Evolutionary conservation across 1,140 invertebrate species (phyloP).

Genomic region (Orius insidiosus): DNA sequence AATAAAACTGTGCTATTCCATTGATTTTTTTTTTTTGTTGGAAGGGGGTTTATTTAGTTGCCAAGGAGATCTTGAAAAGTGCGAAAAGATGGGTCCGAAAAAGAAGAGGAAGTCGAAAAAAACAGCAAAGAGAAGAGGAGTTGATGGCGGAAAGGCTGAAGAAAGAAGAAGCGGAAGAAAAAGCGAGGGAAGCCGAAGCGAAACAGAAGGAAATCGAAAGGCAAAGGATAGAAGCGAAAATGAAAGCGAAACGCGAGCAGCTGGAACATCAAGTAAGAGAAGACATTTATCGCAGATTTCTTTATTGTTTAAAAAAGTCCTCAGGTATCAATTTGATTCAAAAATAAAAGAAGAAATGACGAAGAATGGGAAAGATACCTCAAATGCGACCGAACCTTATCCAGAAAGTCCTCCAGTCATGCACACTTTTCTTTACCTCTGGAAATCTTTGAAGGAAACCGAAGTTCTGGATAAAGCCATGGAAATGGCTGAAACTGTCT

Average conservation of each 20-base stretch:
- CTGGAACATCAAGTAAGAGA: slow-evolving; percentile 12
- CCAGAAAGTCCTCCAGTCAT: slow-evolving; percentile 34
- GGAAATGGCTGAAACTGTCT: slow-evolving; percentile 26
- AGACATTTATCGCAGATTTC: slow-evolving; percentile 8
- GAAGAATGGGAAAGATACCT: slow-evolving; percentile 39
- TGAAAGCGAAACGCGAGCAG: slow-evolving; percentile 12
- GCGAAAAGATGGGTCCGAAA: slow-evolving; percentile 7
- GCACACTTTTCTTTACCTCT: slow-evolving; percentile 42
- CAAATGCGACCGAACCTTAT: slow-evolving; percentile 41
- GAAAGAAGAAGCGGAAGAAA: slow-evolving; percentile 15
- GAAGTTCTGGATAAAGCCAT: slow-evolving; percentile 26
- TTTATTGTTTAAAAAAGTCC: slow-evolving; percentile 10
- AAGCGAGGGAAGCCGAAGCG: slow-evolving; percentile 13
- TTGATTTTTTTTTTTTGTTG: no score
- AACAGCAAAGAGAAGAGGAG: slow-evolving; percentile 15
- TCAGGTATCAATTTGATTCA: slow-evolving; percentile 12
- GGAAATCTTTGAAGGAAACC: slow-evolving; percentile 31
- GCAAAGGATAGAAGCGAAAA: slow-evolving; percentile 12
- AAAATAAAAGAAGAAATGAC: slow-evolving; percentile 12
- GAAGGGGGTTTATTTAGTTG: no score
- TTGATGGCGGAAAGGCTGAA: slow-evolving; percentile 7
- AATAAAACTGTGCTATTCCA: no score
- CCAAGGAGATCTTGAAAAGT: no score
- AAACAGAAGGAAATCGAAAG: slow-evolving; percentile 12
- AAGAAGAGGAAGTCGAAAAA: slow-evolving; percentile 16